Conservation (phyloP, 1,140 invertebrate species). For the Teleogryllus occipitalis region DNA sequence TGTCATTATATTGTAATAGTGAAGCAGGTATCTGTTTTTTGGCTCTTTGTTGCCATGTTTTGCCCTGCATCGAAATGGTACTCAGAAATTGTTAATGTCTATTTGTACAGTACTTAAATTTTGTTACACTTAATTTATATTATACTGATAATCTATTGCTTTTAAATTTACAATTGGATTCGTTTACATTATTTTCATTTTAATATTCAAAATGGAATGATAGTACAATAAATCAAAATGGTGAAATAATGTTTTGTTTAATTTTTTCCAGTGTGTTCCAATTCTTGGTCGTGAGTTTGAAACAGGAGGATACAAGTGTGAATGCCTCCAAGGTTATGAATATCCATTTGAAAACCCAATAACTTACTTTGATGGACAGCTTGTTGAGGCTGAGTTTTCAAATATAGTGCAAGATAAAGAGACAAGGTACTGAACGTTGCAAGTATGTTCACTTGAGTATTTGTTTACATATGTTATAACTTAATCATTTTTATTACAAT, state of each 20-base stretch:
- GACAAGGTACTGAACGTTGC: slow-evolving; percentile 46
- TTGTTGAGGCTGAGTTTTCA: slow-evolving; percentile 88
- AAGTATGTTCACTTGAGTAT: neutral
- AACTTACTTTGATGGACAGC: slow-evolving; percentile 93
- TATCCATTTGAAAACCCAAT: slow-evolving; percentile 93
- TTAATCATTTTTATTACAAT: neutral
- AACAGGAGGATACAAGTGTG: slow-evolving; percentile 95
- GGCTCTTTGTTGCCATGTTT: too few relatives aligned
- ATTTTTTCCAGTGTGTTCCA: slow-evolving; percentile 75
- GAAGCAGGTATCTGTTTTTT: too few relatives aligned
- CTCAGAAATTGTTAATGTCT: too few relatives aligned
- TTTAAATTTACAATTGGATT: neutral
- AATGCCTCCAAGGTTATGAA: slow-evolving; percentile 93
- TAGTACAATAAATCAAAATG: neutral
- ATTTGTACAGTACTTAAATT: too few relatives aligned
- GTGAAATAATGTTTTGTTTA: slow-evolving; percentile 15
- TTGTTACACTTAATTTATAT: too few relatives aligned
- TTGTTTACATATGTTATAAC: neutral
- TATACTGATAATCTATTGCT: too few relatives aligned
- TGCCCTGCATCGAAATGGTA: too few relatives aligned
- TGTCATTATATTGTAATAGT: too few relatives aligned
- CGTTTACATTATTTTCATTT: neutral
- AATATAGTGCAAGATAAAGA: slow-evolving; percentile 71
- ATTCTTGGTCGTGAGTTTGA: slow-evolving; percentile 85
- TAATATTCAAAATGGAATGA: neutral